Conservation (phyloP, 2,113 vertebrate genomes). For the Propithecus coquereli region DNA sequence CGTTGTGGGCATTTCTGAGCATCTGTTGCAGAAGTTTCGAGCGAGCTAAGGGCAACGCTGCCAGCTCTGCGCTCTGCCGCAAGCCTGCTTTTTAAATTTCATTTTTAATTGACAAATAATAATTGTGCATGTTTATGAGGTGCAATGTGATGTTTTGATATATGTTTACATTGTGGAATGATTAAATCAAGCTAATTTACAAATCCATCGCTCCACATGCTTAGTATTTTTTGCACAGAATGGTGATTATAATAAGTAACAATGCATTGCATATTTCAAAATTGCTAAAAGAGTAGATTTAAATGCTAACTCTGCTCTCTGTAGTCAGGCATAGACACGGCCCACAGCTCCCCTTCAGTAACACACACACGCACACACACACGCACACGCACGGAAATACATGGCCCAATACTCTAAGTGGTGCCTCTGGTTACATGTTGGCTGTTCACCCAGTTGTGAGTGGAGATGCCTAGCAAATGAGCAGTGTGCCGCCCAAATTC, state of each 20-base stretch:
- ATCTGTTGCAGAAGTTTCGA: background rate
- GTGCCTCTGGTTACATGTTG: no score
- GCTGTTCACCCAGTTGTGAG: no score
- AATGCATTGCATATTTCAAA: background rate
- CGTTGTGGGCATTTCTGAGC: background rate
- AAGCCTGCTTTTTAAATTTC: background rate
- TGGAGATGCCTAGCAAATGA: background rate
- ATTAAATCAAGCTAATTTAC: background rate
- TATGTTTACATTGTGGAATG: background rate
- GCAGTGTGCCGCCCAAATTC: background rate
- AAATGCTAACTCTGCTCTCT: background rate
- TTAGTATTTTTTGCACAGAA: background rate
- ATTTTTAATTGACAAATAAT: background rate
- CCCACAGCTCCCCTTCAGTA: background rate
- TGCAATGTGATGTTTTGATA: background rate
- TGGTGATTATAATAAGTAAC: background rate
- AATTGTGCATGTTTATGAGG: background rate
- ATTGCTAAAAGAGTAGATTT: background rate
- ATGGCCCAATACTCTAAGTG: background rate
- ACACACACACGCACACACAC: background rate
- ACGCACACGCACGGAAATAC: background rate
- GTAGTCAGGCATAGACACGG: background rate
- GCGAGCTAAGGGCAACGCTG: background rate
- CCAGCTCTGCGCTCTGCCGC: background rate
- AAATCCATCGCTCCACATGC: background rate